Evolutionary conservation across 2,797 vertebrate species (phyloP), one percentile per base, ranked within the genome.

Genomic region (Aselliscus stoliczkanus): DNA sequence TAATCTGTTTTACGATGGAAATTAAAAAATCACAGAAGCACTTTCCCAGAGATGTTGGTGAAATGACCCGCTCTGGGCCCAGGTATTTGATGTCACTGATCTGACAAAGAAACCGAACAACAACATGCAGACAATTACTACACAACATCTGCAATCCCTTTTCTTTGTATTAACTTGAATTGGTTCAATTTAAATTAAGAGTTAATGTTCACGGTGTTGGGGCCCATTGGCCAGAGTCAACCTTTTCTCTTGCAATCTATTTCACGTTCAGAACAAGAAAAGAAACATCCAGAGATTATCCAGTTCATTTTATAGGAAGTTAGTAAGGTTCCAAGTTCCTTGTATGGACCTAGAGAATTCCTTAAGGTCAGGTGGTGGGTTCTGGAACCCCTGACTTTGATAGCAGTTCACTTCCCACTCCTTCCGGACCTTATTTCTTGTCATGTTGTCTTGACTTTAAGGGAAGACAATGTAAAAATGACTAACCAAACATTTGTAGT

Each of bases 81-180:
- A 95, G 47, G 72, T 37, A 37, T 64, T 72, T 82, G 79, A 80
- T 94, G 65, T 34, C 70, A 81, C 34, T 83, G 73, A 64, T 77
- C 82, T 93, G 50, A 96, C 93, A 96, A 81, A 94, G 94, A 96
- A 96, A 96, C 47, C 95, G 84, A 62, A 93, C 92, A 94, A 72
- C 56, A 83, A 70, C 60, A 67, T 4, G 47, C 56, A 95, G 83
- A 83, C 88, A 89, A 95, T 96, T 91, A 94, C 92, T 37, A 2
- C 42, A 69, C 75, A 64, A 77, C 73, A 70, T 75, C 70, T 81
- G 21, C n/a, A 85, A 69, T 87, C 93, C 60, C 73, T 96, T 94
- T 85, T 90, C 92, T 93, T 77, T 92, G 58, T 58, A 94, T 88
- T 88, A 93, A 90, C 84, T 76, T 86, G 47, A 23, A 79, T 80